These are phyloP conservation scores for Heteromyza rotundicornis DNA, from an alignment of 2,888 invertebrate genomes.

Conservation along the genomic window DNA sequence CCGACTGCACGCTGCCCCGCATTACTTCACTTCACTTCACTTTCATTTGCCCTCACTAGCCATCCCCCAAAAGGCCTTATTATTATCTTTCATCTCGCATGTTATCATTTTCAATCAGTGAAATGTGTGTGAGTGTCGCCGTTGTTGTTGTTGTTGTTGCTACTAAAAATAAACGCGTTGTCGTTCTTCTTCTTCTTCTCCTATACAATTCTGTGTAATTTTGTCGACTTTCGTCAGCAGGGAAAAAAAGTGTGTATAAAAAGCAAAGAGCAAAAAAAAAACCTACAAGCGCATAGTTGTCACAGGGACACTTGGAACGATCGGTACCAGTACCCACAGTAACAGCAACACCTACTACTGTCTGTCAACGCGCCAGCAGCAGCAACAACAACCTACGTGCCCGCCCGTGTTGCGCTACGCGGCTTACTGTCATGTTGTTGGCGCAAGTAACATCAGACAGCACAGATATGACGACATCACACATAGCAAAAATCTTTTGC, in stretches of 20 bases:
- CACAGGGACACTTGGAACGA: background rate
- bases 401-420: background rate
- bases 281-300: background rate
- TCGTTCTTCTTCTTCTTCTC: too few relatives aligned
- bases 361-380: background rate
- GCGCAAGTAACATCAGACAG: background rate
- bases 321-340: background rate
- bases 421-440: background rate
- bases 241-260: too few relatives aligned
- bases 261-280: background rate
- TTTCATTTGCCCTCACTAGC: background rate
- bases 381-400: background rate
- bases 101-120: background rate
- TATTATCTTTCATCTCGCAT: background rate
- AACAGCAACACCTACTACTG: constrained; percentile 7
- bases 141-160: background rate
- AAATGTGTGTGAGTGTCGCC: background rate
- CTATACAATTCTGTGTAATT: too few relatives aligned
- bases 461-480: background rate
- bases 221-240: background rate
- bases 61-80: background rate
- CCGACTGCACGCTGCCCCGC: too few relatives aligned
- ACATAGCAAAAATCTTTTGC: too few relatives aligned
- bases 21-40: too few relatives aligned
- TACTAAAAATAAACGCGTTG: constrained; percentile 1